Evolutionary conservation across 2,797 vertebrate species (phyloP).

Genomic region (Neosalanx taihuensis): DNA sequence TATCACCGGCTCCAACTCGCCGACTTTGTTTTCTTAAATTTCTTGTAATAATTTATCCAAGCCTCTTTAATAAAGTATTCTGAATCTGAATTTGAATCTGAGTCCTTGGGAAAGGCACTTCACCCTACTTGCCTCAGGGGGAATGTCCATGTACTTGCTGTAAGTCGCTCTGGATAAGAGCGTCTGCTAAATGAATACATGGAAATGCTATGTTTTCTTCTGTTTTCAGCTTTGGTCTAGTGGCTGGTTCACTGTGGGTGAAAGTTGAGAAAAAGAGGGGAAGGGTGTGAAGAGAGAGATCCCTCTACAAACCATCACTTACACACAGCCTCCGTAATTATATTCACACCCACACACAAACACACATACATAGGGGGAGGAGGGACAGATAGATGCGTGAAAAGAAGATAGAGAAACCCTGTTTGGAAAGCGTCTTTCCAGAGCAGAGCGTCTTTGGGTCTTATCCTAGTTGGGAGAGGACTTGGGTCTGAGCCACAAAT

Average conservation of each 20-base stretch:
- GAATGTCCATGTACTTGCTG: no score
- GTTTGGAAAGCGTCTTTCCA: not conserved
- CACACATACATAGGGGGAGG: not conserved
- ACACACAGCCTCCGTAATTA: not conserved
- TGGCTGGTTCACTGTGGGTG: slow-evolving; percentile 10
- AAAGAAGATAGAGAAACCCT: not conserved
- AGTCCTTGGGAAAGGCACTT: no score
- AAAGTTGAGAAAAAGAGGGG: slow-evolving; percentile 4
- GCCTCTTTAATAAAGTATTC: no score
- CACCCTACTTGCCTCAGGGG: no score
- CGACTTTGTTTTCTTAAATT: no score
- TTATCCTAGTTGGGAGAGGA: not conserved
- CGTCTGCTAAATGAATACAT: no score
- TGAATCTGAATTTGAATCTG: no score
- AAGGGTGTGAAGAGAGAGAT: not conserved
- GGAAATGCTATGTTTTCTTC: slow-evolving; percentile 29
- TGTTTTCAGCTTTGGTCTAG: slow-evolving; percentile 20
- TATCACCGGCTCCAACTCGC: no score
- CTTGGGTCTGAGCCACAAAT: slow-evolving; percentile 7
- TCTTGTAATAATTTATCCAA: no score
- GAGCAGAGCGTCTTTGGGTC: not conserved
- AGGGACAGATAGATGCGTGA: not conserved
- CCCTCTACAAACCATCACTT: not conserved
- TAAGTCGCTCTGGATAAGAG: no score
- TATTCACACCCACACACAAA: not conserved